Evolutionary conservation across 2,113 vertebrate species (phyloP).

Genomic region (Actenoides hombroni): DNA sequence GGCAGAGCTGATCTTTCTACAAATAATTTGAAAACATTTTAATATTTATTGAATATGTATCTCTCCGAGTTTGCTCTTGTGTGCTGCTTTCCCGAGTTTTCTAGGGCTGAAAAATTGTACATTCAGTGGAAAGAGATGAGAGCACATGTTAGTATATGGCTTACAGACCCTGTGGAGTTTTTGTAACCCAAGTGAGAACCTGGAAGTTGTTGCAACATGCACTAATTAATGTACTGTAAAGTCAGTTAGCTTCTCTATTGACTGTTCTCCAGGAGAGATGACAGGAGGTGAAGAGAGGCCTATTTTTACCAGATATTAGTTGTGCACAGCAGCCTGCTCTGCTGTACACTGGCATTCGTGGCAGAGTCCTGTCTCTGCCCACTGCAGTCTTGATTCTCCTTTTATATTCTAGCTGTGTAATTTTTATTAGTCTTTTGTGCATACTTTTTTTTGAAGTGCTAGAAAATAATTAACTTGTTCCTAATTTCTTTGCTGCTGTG

Average conservation of each 20-base stretch:
- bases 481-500: not conserved
- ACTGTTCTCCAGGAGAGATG: not conserved
- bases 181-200: not conserved
- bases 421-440: constrained; percentile 25
- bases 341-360: not conserved
- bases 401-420: not conserved
- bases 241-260: not conserved
- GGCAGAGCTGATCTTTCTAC: not conserved
- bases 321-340: not conserved
- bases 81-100: not conserved
- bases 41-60: not conserved
- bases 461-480: constrained; percentile 33
- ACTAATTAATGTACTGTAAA: not conserved
- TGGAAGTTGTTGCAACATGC: not conserved
- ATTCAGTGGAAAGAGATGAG: not conserved
- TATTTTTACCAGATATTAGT: not conserved
- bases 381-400: not conserved
- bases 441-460: not conserved
- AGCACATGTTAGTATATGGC: not conserved
- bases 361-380: not conserved
- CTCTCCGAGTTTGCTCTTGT: not conserved
- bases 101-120: not conserved
- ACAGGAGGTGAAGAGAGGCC: not conserved
- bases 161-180: not conserved
- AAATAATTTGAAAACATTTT: not conserved